Conservation (phyloP, 2,113 vertebrate species). For the Pitta sordida region DNA sequence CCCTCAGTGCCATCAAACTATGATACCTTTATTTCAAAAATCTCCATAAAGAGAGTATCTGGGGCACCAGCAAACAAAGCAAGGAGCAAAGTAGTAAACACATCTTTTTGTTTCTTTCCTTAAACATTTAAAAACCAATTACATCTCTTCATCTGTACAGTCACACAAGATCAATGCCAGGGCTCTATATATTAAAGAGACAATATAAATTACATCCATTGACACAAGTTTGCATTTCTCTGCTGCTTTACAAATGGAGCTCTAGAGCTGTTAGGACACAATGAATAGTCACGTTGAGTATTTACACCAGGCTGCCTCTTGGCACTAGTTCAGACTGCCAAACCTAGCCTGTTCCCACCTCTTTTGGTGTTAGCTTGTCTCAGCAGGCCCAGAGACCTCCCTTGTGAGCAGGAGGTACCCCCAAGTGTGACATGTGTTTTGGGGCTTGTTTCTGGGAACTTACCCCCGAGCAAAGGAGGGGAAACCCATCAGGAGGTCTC, state of each 20-base stretch:
- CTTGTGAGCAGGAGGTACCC: not conserved
- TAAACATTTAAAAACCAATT: slow-evolving; percentile 72
- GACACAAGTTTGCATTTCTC: slow-evolving; percentile 71
- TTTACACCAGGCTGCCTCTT: slow-evolving; percentile 58
- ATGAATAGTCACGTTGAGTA: slow-evolving; percentile 67
- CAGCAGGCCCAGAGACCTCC: not conserved
- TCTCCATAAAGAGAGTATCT: slow-evolving; percentile 52
- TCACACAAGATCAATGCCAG: slow-evolving; percentile 74
- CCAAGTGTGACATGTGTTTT: not conserved
- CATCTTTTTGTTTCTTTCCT: slow-evolving; percentile 51
- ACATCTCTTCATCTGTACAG: slow-evolving; percentile 78
- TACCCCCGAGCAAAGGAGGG: not conserved
- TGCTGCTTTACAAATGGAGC: slow-evolving; percentile 41
- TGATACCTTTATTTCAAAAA: slow-evolving; percentile 63
- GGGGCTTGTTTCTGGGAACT: not conserved
- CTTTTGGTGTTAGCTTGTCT: slow-evolving; percentile 28
- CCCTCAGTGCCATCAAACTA: not conserved
- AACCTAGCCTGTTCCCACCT: not conserved
- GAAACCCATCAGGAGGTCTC: not conserved
- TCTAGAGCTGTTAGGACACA: slow-evolving; percentile 58
- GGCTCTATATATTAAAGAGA: slow-evolving; percentile 79
- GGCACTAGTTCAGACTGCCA: not conserved
- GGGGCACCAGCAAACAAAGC: slow-evolving; percentile 55
- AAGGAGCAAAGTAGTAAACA: slow-evolving; percentile 66
- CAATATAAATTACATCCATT: slow-evolving; percentile 80